These are phyloP conservation scores for Ptilonorhynchus violaceus DNA, from an alignment of 2,113 vertebrate genomes.

Conservation along the genomic window DNA sequence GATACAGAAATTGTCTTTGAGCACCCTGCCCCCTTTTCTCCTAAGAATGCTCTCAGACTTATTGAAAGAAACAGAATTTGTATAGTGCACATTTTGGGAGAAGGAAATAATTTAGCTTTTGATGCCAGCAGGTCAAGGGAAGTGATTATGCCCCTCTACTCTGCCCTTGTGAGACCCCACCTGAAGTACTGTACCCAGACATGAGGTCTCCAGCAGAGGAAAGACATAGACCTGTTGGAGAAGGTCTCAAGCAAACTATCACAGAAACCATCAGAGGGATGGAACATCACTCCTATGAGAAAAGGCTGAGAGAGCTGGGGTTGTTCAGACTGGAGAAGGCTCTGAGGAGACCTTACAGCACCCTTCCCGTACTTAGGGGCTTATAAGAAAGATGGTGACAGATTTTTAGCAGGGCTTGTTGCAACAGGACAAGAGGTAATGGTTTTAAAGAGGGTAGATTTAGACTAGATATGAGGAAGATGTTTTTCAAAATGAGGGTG, in stretches of 20 bases:
- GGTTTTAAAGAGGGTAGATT: background rate
- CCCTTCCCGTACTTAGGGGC: background rate
- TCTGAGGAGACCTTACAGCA: background rate
- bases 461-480: background rate
- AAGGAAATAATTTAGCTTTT: background rate
- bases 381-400: background rate
- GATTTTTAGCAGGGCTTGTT: background rate
- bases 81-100: background rate
- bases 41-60: background rate
- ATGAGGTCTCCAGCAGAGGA: rapidly evolving
- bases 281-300: background rate
- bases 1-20: background rate
- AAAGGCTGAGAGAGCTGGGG: background rate
- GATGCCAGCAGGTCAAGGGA: background rate
- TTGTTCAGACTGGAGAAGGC: background rate
- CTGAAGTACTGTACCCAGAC: background rate
- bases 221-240: background rate
- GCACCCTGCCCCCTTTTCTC: background rate
- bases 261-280: background rate
- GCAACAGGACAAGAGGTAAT: background rate
- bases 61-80: background rate
- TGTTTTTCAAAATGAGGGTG: background rate
- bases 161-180: background rate
- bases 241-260: background rate
- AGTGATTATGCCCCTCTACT: background rate